Conservation (phyloP, 2,797 vertebrate species). For the Iguana delicatissima region DNA sequence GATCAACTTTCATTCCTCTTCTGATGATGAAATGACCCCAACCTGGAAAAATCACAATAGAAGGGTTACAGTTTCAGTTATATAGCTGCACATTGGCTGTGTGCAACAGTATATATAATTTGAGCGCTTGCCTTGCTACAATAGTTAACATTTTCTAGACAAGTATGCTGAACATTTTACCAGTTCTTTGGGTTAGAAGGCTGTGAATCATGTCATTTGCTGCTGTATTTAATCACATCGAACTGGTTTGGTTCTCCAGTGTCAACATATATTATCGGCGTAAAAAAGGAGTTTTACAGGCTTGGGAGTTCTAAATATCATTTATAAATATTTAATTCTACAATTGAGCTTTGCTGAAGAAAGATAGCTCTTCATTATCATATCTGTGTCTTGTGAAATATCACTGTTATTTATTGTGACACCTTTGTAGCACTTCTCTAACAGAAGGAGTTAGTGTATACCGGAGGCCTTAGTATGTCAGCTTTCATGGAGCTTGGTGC, state of each 20-base stretch:
- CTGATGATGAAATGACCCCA: not conserved
- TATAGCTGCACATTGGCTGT: slow-evolving; percentile 31
- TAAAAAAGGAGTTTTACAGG: slow-evolving; percentile 72
- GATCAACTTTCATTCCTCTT: not conserved
- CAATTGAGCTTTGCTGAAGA: slow-evolving; percentile 76
- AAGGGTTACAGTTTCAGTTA: not conserved
- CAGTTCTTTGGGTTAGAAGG: slow-evolving; percentile 33
- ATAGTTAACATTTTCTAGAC: slow-evolving; percentile 18
- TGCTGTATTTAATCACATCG: slow-evolving; percentile 74
- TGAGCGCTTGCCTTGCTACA: slow-evolving; percentile 35
- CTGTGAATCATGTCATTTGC: slow-evolving; percentile 68
- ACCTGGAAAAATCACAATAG: not conserved
- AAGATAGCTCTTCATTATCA: slow-evolving; percentile 77
- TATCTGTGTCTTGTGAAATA: slow-evolving; percentile 77
- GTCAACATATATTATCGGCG: slow-evolving; percentile 77
- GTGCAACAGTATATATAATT: rapidly evolving
- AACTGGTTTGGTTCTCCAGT: slow-evolving; percentile 74
- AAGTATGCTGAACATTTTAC: slow-evolving; percentile 41
- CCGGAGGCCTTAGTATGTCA: not conserved
- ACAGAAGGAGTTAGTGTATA: slow-evolving; percentile 18
- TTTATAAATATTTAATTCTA: slow-evolving; percentile 81
- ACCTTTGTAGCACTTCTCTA: slow-evolving; percentile 31
- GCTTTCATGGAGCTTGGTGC: not conserved
- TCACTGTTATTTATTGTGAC: slow-evolving; percentile 74
- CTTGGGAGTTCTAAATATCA: slow-evolving; percentile 76